These are phyloP conservation scores for Torymus texanus DNA, from an alignment of 2,888 invertebrate species.

Conservation along the genomic window DNA sequence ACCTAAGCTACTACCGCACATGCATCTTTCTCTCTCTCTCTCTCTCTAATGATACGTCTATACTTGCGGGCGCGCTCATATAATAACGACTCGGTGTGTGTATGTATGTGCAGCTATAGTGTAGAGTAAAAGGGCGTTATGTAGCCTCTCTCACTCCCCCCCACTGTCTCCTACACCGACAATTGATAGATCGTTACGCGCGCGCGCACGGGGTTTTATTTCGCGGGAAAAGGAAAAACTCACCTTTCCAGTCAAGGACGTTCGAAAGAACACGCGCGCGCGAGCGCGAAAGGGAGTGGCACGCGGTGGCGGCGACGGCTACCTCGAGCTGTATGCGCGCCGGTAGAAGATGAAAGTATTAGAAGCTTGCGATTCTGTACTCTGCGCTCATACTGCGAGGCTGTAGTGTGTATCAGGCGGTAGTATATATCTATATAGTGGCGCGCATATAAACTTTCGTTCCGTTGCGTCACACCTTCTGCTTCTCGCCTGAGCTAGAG, in stretches of 20 bases:
- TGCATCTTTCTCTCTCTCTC: neutral
- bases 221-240: conserved; percentile 47
- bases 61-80: neutral
- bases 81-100: neutral
- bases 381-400: no score
- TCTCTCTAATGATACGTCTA: conserved; percentile 37
- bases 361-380: conserved; percentile 45
- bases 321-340: neutral
- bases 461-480: conserved; percentile 42
- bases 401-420: neutral
- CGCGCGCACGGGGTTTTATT: conserved; percentile 1
- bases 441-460: conserved; percentile 50
- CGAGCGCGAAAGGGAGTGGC: conserved; percentile 50
- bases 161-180: neutral
- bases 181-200: conserved; percentile 2
- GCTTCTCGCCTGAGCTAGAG: neutral
- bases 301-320: neutral
- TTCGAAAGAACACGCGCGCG: conserved; percentile 32
- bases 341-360: conserved; percentile 52
- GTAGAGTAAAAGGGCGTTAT: conserved; percentile 18
- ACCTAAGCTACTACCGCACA: neutral
- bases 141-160: neutral
- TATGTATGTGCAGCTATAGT: no score
- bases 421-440: neutral
- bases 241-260: conserved; percentile 55